phyloP scores from a whole-genome alignment of 2,888 invertebrate genomes.

The Lasioglossum oenotherae region DNA sequence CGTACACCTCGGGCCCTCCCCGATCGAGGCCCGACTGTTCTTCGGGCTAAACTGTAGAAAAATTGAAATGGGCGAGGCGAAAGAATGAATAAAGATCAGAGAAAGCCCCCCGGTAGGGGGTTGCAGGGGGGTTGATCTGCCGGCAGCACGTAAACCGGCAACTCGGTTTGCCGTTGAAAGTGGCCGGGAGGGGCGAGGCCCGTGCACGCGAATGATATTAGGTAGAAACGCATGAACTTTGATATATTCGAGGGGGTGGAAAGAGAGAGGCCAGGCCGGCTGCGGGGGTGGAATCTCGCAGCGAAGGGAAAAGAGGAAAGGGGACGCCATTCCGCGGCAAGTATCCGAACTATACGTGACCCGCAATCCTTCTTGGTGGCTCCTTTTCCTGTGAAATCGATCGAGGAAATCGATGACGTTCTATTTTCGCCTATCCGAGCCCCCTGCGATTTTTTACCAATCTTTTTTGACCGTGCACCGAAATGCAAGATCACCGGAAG shows the following conservation, averaged over 20 bases:
- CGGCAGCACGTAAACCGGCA: constrained; percentile 75
- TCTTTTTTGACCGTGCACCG: neutral
- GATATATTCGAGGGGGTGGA: constrained; percentile 80
- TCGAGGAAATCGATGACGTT: constrained; percentile 30
- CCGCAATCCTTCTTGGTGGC: constrained; percentile 80
- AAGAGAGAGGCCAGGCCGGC: constrained; percentile 15
- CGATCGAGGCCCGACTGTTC: constrained; percentile 61
- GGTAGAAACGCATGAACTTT: constrained; percentile 84
- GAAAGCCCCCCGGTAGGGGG: neutral
- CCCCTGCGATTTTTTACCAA: neutral
- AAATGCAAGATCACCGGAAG: neutral
- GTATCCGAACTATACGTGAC: constrained; percentile 84
- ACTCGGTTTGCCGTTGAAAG: constrained; percentile 66
- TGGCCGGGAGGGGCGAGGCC: constrained; percentile 56
- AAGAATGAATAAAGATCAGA: constrained; percentile 83
- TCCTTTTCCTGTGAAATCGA: constrained; percentile 66
- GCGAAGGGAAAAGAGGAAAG: constrained; percentile 45
- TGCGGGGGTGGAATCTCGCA: constrained; percentile 49
- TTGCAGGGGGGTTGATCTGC: neutral
- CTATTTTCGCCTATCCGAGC: neutral
- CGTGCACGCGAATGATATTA: constrained; percentile 81
- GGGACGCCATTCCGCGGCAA: constrained; percentile 83
- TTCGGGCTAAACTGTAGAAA: constrained; percentile 80
- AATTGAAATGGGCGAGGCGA: constrained; percentile 82
- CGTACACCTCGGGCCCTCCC: constrained; percentile 60